phyloP scores from a whole-genome alignment of 2,888 invertebrate genomes.

The Scaptomyza reducta region DNA sequence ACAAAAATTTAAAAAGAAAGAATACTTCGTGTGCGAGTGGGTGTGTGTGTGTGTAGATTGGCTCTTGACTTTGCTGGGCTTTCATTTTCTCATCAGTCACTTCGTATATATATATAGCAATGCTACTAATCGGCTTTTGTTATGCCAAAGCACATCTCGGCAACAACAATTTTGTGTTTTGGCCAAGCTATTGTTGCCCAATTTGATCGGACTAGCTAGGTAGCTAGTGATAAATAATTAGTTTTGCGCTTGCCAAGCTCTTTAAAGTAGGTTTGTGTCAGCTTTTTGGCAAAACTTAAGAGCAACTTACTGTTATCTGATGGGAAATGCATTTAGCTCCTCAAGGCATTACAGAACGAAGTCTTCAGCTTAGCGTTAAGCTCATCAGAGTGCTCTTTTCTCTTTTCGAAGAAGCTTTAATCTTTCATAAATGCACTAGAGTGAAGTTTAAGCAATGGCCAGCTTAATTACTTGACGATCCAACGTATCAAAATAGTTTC shows the following conservation, averaged over 20 bases:
- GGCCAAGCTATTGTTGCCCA: neutral
- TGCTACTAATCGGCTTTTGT: conserved; percentile 44
- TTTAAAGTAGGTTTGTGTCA: conserved; percentile 10
- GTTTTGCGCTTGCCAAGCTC: conserved; percentile 8
- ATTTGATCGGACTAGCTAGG: neutral
- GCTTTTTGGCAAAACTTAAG: neutral
- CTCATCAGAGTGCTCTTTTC: neutral
- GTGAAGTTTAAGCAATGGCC: neutral
- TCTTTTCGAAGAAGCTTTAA: neutral
- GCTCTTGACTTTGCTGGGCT: conserved; percentile 19
- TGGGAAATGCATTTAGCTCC: neutral
- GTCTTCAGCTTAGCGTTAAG: neutral
- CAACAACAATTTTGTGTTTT: neutral
- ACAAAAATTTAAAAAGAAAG: neutral
- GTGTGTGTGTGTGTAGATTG: conserved; percentile 5
- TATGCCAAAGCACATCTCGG: conserved; percentile 1
- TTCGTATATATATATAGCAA: conserved; percentile 18
- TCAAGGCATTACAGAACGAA: neutral
- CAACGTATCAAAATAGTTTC: too few species aligned
- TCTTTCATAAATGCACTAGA: neutral
- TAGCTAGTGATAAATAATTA: conserved; percentile 21
- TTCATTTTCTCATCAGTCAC: conserved; percentile 26
- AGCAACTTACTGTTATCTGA: neutral
- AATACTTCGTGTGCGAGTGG: neutral
- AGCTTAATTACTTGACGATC: neutral